A percentile compares a stretch with the other conserved stretches of the same genome.
These are phyloP conservation scores for Zaprionus capensis DNA, from an alignment of 1,140 invertebrate species.

Conservation along the genomic window DNA sequence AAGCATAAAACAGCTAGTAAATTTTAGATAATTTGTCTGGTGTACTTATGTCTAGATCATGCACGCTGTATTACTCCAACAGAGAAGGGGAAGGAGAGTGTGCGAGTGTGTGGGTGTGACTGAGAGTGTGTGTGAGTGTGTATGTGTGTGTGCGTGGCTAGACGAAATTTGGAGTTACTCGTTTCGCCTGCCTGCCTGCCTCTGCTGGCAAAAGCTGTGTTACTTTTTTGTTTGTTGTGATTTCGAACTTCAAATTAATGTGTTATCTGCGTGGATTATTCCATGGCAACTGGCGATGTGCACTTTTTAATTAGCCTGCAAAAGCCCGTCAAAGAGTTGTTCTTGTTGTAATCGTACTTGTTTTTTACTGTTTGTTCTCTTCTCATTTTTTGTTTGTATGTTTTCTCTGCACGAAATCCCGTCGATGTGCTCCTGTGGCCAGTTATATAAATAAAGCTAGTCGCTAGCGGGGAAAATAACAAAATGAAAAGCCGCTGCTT, in stretches of 20 bases:
- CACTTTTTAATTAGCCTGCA: slow-evolving; percentile 42
- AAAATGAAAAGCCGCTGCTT: not conserved
- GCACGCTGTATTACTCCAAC: slow-evolving; percentile 18
- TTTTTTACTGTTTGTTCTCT: not conserved
- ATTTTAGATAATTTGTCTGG: slow-evolving; percentile 78
- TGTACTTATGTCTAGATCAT: slow-evolving; percentile 74
- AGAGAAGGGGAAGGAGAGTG: not conserved
- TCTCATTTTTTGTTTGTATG: not conserved
- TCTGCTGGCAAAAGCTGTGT: slow-evolving; percentile 29
- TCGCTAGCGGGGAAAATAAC: slow-evolving; percentile 25
- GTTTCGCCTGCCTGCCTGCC: slow-evolving; percentile 17
- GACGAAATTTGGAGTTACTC: slow-evolving; percentile 39
- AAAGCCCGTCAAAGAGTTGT: slow-evolving; percentile 7
- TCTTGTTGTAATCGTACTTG: not conserved
- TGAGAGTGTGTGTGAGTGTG: slow-evolving; percentile 21
- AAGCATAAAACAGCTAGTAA: slow-evolving; percentile 66
- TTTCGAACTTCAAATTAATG: slow-evolving; percentile 38
- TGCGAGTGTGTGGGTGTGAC: slow-evolving; percentile 4
- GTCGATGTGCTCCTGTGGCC: not conserved
- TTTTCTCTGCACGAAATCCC: slow-evolving; percentile 6
- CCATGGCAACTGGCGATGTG: slow-evolving; percentile 27
- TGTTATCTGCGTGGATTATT: slow-evolving; percentile 5
- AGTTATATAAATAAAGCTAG: slow-evolving; percentile 38
- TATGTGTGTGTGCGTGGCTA: slow-evolving; percentile 41
- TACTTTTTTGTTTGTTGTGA: slow-evolving; percentile 33